These are phyloP conservation scores for Felis chaus DNA, from an alignment of 2,113 vertebrate species.

Conservation along the genomic window DNA sequence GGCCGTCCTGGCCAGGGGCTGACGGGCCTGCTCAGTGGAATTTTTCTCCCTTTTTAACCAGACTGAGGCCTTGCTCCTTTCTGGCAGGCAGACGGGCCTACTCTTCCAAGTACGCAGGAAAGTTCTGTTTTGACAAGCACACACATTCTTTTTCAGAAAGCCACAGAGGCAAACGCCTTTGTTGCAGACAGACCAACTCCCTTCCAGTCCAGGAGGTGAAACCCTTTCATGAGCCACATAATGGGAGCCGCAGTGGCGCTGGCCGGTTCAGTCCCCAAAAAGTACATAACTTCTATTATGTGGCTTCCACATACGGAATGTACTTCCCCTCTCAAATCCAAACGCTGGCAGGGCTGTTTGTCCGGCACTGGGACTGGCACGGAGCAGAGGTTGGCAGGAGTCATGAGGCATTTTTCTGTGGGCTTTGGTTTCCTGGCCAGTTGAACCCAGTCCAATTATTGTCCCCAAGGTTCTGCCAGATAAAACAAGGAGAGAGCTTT, in stretches of 20 bases:
- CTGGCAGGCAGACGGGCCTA: not conserved
- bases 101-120: constrained; percentile 38
- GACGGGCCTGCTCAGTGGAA: constrained; percentile 8
- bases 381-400: constrained; percentile 59
- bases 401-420: constrained; percentile 50
- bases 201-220: constrained; percentile 10
- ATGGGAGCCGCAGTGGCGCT: not conserved
- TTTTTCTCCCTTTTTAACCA: not conserved
- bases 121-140: constrained; percentile 58
- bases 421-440: constrained; percentile 65
- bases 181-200: constrained; percentile 56
- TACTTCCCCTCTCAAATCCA: not conserved
- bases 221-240: not conserved
- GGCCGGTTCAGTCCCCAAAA: not conserved
- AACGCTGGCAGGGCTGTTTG: not conserved
- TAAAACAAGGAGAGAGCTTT: constrained; percentile 68
- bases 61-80: not conserved
- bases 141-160: constrained; percentile 1
- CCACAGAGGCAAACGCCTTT: constrained; percentile 19
- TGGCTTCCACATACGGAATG: not conserved
- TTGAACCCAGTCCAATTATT: constrained; percentile 63
- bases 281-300: constrained; percentile 16
- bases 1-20: not conserved
- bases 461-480: constrained; percentile 71
- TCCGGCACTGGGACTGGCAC: constrained; percentile 2